Evolutionary conservation across 2,797 vertebrate genomes (phyloP).

Genomic region (Macrochelys suwanniensis): DNA sequence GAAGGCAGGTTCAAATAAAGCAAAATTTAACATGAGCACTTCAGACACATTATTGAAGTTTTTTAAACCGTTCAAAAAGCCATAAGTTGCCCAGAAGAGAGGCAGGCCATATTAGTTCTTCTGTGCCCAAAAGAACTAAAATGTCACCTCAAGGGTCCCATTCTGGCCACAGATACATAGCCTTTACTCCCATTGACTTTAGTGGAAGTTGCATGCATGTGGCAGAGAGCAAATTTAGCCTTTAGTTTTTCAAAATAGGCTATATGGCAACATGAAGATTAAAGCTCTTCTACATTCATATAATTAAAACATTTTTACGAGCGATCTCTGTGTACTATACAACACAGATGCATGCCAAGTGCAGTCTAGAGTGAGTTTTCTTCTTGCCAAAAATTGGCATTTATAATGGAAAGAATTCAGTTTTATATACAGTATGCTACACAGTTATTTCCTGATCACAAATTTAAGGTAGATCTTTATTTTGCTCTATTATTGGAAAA

Average conservation of each 20-base stretch:
- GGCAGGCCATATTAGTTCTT: accelerated
- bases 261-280: not conserved
- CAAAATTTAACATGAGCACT: accelerated
- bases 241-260: not conserved
- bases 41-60: not conserved
- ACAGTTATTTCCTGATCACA: not conserved
- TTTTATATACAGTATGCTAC: not conserved
- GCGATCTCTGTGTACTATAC: not conserved
- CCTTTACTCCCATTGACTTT: not conserved
- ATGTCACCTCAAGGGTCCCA: not conserved
- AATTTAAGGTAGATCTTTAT: not conserved
- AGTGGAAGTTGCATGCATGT: not conserved
- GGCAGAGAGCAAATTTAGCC: not conserved
- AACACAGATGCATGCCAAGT: not conserved
- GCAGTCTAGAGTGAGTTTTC: not conserved
- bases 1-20: not conserved
- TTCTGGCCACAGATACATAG: not conserved
- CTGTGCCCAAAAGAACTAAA: too few species aligned
- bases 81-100: not conserved
- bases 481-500: not conserved
- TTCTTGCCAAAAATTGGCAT: not conserved
- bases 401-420: not conserved
- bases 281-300: not conserved
- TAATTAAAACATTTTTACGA: not conserved
- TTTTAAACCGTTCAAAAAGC: not conserved